Conservation (phyloP, 2,113 vertebrate genomes). For the Oceanites oceanicus region DNA sequence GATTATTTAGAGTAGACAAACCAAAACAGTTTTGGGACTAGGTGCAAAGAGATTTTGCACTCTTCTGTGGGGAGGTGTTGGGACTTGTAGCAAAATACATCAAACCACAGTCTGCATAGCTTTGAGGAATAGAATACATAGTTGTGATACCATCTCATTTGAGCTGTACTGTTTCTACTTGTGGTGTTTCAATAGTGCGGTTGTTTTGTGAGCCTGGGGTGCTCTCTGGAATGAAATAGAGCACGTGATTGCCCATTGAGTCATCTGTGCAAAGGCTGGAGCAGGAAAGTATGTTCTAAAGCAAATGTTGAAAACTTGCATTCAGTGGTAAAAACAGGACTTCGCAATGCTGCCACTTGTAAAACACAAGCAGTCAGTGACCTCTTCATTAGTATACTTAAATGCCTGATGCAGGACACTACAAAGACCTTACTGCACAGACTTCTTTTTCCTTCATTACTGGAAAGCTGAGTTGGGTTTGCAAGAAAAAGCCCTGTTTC, state of each 20-base stretch:
- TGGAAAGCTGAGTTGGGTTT: not conserved
- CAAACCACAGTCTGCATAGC: not conserved
- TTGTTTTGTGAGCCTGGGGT: not conserved
- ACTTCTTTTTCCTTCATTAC: not conserved
- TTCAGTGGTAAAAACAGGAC: not conserved
- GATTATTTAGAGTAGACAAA: not conserved
- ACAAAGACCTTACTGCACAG: not conserved
- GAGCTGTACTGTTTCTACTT: not conserved
- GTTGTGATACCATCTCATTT: slow-evolving; percentile 10
- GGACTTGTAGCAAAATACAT: not conserved
- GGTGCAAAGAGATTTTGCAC: not conserved
- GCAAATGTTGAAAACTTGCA: not conserved
- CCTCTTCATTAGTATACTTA: not conserved
- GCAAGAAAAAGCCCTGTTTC: slow-evolving; percentile 18
- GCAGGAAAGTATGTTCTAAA: not conserved
- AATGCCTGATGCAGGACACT: not conserved
- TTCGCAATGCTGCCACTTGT: not conserved
- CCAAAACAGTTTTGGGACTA: not conserved
- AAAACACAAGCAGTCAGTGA: not conserved
- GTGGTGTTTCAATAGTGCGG: not conserved
- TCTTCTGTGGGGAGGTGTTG: not conserved
- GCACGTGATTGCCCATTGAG: not conserved
- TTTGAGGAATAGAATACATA: not conserved
- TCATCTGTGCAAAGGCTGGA: not conserved
- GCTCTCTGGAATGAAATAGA: not conserved